Conservation (phyloP, 2,888 invertebrate genomes). For the Adelphocoris suturalis region DNA sequence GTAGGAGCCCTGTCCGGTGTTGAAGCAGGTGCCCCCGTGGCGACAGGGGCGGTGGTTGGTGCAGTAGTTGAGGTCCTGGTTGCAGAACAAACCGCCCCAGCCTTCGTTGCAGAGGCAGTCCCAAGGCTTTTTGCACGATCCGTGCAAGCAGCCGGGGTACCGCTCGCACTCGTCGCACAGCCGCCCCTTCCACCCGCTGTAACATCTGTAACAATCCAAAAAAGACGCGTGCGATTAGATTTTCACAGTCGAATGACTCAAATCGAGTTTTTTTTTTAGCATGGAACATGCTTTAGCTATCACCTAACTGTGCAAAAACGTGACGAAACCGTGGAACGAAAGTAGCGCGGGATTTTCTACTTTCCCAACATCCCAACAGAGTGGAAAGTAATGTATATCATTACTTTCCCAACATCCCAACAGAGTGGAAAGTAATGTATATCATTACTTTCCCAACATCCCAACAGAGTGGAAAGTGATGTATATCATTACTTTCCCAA, state of each 20-base stretch:
- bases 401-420: no score
- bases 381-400: no score
- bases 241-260: not conserved
- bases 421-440: no score
- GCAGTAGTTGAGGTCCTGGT: conserved; percentile 99
- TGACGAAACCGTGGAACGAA: no score
- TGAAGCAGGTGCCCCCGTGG: conserved; percentile 96
- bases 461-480: no score
- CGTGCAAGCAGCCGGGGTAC: conserved; percentile 96
- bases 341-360: no score
- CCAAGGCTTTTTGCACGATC: conserved; percentile 94
- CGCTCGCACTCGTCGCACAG: conserved; percentile 94
- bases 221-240: not conserved
- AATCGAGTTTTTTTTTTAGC: no score
- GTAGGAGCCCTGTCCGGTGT: conserved; percentile 96
- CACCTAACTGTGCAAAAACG: no score
- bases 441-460: no score
- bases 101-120: conserved; percentile 97
- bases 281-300: no score
- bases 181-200: conserved; percentile 93
- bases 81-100: conserved; percentile 99
- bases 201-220: conserved; percentile 86
- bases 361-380: no score
- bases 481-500: no score
- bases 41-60: conserved; percentile 96